Conservation (phyloP, 2,113 vertebrate genomes). For the Redunca redunca region DNA sequence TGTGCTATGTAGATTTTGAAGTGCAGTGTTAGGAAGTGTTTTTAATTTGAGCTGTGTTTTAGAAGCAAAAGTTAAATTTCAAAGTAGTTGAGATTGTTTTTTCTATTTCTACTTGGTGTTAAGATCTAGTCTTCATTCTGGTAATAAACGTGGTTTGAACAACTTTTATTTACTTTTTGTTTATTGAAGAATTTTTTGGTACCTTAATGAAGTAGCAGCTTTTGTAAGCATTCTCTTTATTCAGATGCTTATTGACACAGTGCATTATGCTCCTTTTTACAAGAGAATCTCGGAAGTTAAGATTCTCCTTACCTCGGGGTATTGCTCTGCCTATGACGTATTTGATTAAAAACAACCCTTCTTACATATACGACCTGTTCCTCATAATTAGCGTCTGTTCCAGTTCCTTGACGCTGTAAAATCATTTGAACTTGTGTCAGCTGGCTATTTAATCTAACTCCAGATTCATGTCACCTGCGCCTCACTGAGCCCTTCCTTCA, state of each 20-base stretch:
- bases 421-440: neutral
- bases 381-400: neutral
- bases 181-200: neutral
- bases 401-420: neutral
- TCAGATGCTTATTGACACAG: neutral
- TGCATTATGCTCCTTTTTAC: neutral
- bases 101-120: neutral
- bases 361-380: neutral
- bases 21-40: neutral
- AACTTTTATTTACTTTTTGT: neutral
- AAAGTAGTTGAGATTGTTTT: neutral
- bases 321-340: neutral
- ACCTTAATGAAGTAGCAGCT: neutral
- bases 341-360: neutral
- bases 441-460: neutral
- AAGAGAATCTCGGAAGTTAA: neutral
- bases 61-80: neutral
- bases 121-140: neutral
- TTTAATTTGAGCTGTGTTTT: neutral
- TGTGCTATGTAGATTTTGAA: neutral
- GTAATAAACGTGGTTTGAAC: neutral
- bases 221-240: neutral
- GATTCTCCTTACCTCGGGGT: neutral
- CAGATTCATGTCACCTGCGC: neutral
- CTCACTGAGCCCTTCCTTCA: neutral